Base-by-base conservation (phyloP, 1,140 invertebrate genomes). In the Drosophila nikananu region DNA sequence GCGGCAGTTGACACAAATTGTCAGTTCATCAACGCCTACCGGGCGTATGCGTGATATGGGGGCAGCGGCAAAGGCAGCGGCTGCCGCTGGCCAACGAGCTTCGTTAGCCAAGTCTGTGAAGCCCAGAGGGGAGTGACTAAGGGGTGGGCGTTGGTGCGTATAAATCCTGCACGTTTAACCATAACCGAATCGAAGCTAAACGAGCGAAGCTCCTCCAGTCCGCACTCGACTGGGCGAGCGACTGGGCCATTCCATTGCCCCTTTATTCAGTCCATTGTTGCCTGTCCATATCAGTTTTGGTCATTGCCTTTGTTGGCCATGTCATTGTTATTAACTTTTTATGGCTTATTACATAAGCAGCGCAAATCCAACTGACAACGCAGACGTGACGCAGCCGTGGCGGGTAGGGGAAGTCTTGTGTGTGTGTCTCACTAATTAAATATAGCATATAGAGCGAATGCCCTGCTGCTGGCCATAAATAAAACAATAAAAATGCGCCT, bases 21-120 rank as follows among this genome's bases (percentile, higher is more conserved):
- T 90, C 86, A 90, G 86, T 90, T 90, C 86, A 90, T 90, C 86
- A 90, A 90, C 86, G 86, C 86, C 86, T 90, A 90, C 86, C 79
- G 81, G 81, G 71, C 81, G 84, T 81, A 81, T 90, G 78, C 63
- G 86, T 78, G 65, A 83, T 89, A 54, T 80, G 80, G 32, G 44
- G 25, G 48, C 46, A 46, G 21, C 6, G 46, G 42, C 23, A 30
- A 35, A 21, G 51, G 23, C 27, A 46, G 61, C 42, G 49, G 21
- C 51, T 48, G 78, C 54, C 57, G 61, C 48, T 60, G 61, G 64
- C 65, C 59, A 72, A 52, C 76, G 76, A 60, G 77, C 68, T 75
- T 89, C 81, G 84, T 87, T 90, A 89, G 81, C 59, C 54, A 27
- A 64, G 32, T 54, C 32, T 25, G 54, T n/a, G 54, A 13, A 19